Conservation (phyloP, 1,140 invertebrate species). For the Zaprionus ghesquierei region DNA sequence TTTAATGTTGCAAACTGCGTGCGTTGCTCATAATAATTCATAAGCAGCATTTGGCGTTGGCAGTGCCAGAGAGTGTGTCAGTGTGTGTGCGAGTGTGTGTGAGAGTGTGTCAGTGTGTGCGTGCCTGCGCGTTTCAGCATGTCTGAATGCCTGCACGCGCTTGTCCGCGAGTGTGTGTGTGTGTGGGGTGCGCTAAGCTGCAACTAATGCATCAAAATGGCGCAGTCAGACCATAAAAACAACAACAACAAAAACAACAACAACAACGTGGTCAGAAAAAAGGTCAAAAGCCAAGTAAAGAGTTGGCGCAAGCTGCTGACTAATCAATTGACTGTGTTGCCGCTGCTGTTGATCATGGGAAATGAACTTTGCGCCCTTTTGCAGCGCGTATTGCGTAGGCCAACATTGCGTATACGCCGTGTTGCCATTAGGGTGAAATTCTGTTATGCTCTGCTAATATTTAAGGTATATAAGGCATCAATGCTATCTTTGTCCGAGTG, state of each 20-base stretch:
- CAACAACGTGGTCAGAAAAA: slow-evolving; percentile 6
- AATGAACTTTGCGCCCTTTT: no score
- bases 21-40: slow-evolving; percentile 78
- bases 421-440: no score
- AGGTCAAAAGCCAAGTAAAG: slow-evolving; percentile 13
- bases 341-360: background rate
- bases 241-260: slow-evolving; percentile 22
- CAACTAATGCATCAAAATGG: slow-evolving; percentile 79
- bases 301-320: background rate
- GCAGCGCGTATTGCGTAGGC: background rate
- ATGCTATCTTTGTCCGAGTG: no score
- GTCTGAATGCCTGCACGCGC: no score
- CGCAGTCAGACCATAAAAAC: slow-evolving; percentile 31
- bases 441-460: no score
- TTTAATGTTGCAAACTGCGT: slow-evolving; percentile 79
- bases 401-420: background rate
- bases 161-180: no score
- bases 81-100: slow-evolving; percentile 14
- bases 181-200: slow-evolving; percentile 66
- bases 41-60: slow-evolving; percentile 74
- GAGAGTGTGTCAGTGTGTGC: slow-evolving; percentile 42
- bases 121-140: background rate
- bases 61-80: slow-evolving; percentile 32
- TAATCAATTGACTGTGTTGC: background rate
- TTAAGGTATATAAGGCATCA: no score